Conservation (phyloP, 2,888 invertebrate species). For the Drosophila paranaensis region DNA sequence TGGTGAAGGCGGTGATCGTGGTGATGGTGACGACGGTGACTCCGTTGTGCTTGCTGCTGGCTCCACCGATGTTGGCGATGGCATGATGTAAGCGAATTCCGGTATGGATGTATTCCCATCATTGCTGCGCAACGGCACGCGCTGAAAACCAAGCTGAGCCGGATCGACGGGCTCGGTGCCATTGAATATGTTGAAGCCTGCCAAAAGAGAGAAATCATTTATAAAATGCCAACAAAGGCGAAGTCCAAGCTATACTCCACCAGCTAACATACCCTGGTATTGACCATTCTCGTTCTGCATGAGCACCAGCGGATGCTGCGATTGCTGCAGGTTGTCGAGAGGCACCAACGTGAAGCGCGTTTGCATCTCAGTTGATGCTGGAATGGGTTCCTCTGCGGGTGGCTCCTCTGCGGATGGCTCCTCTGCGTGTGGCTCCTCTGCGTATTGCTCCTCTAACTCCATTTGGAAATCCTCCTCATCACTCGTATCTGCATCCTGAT, state of each 20-base stretch:
- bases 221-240: background rate
- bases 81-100: slow-evolving; percentile 50
- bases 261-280: slow-evolving; percentile 79
- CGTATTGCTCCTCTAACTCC: background rate
- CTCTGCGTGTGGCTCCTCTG: background rate
- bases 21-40: background rate
- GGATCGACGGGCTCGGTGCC: slow-evolving; percentile 62
- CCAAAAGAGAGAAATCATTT: slow-evolving; percentile 1
- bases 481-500: slow-evolving; percentile 90
- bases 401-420: background rate
- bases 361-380: background rate
- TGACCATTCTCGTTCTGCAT: slow-evolving; percentile 82
- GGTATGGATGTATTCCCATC: slow-evolving; percentile 49
- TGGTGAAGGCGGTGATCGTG: background rate
- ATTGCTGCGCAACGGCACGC: slow-evolving; percentile 41
- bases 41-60: background rate
- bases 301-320: slow-evolving; percentile 81
- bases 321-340: slow-evolving; percentile 61
- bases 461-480: slow-evolving; percentile 23
- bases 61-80: slow-evolving; percentile 2
- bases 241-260: background rate
- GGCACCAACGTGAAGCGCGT: slow-evolving; percentile 36
- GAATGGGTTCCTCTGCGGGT: background rate
- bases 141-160: slow-evolving; percentile 35
- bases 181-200: slow-evolving; percentile 82